phyloP scores from a whole-genome alignment of 2,113 vertebrate species.

The Sphaerodactylus townsendi region DNA sequence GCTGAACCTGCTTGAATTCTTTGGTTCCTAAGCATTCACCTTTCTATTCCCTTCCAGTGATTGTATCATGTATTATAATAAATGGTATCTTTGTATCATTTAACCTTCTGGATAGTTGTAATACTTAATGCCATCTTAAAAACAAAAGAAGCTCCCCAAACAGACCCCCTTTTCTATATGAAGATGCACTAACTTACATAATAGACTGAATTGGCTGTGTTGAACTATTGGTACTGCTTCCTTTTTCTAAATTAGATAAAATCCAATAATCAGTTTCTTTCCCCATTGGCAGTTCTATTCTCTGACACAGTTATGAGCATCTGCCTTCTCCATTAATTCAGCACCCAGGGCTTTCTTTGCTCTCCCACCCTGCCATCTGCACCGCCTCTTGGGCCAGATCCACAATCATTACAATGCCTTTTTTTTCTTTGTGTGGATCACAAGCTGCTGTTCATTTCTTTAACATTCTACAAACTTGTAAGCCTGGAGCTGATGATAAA shows the following conservation, averaged over 20 bases:
- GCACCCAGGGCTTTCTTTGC: constrained; percentile 23
- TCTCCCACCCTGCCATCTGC: neutral
- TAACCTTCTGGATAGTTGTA: neutral
- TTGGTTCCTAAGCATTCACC: too few species aligned
- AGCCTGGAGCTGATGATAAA: neutral
- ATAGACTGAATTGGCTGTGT: neutral
- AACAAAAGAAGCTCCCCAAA: neutral
- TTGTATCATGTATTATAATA: neutral
- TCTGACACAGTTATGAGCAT: constrained; percentile 3
- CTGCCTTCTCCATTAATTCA: constrained; percentile 10
- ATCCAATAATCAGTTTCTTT: neutral
- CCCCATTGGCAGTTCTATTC: constrained; percentile 6
- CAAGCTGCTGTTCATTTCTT: neutral
- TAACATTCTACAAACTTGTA: neutral
- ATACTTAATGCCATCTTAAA: neutral
- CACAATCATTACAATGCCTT: neutral
- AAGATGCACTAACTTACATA: neutral
- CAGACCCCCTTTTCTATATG: neutral
- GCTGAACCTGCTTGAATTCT: neutral
- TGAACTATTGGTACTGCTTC: neutral
- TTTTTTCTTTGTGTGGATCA: neutral
- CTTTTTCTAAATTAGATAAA: constrained; percentile 4
- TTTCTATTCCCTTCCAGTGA: neutral
- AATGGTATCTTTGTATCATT: neutral
- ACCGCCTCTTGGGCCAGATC: neutral